Conservation (phyloP, 2,113 vertebrate genomes). For the Gobio gobio region DNA sequence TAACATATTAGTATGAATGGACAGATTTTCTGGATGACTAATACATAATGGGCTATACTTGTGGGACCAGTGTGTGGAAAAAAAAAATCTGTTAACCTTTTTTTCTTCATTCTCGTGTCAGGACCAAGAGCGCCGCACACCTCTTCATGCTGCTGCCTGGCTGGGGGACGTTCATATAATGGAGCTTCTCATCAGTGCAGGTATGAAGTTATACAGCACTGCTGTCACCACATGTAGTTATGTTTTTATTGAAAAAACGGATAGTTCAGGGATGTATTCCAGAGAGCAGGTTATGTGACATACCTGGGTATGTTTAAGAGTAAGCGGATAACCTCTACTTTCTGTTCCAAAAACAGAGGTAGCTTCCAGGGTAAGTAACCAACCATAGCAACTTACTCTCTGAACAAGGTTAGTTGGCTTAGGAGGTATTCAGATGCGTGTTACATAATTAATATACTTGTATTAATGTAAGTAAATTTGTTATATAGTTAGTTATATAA, state of each 20-base stretch:
- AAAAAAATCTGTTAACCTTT: not conserved
- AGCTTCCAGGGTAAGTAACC: too few species aligned
- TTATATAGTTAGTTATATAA: too few species aligned
- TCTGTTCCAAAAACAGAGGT: too few species aligned
- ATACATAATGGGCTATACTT: not conserved
- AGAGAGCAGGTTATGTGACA: too few species aligned
- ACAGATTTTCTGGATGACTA: not conserved
- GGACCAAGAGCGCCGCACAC: conserved; percentile 95
- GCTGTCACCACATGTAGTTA: not conserved
- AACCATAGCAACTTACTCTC: too few species aligned
- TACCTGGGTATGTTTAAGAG: too few species aligned
- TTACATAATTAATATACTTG: too few species aligned
- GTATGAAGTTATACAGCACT: conserved; percentile 64
- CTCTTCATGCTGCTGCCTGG: conserved; percentile 96
- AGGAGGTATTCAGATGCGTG: too few species aligned
- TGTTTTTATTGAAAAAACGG: not conserved
- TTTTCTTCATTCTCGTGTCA: conserved; percentile 55
- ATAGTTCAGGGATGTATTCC: not conserved
- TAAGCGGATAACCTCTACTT: too few species aligned
- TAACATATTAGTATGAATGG: not conserved
- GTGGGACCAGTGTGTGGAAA: not conserved
- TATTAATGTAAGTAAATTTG: too few species aligned
- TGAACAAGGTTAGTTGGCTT: too few species aligned
- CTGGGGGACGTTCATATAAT: conserved; percentile 90
- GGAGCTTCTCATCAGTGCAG: conserved; percentile 93